These are phyloP conservation scores for Acromyrmex charruanus DNA, from an alignment of 1,140 invertebrate genomes.

Conservation along the genomic window DNA sequence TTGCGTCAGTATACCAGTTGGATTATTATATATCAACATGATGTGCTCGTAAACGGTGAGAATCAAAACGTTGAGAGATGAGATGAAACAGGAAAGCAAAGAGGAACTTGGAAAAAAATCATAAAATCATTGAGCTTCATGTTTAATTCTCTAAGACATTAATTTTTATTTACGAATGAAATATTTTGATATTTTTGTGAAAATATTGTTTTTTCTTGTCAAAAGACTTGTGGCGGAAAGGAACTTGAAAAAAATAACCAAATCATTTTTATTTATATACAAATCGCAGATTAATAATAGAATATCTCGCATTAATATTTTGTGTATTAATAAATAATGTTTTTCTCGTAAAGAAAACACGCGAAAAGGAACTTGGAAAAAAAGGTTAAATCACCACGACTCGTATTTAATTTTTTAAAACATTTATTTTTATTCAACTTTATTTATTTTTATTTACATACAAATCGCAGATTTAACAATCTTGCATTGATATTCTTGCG, in stretches of 20 bases:
- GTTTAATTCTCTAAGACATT: neutral
- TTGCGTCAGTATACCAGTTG: slow-evolving; percentile 10
- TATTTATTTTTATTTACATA: neutral
- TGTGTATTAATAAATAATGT: no score
- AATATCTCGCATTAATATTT: no score
- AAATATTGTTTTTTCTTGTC: neutral
- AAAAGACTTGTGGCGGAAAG: no score
- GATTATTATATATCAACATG: slow-evolving; percentile 3
- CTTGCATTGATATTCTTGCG: neutral
- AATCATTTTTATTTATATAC: no score
- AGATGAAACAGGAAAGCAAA: neutral
- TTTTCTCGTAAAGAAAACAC: no score
- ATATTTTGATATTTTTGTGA: neutral
- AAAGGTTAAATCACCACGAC: neutral
- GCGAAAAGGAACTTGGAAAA: neutral
- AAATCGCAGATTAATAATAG: no score
- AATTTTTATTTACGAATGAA: neutral
- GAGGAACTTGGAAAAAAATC: neutral
- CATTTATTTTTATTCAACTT: neutral
- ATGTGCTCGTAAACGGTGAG: slow-evolving; percentile 14
- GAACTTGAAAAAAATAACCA: no score
- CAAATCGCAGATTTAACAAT: neutral
- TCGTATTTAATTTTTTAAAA: neutral
- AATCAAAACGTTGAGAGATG: neutral
- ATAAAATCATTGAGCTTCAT: neutral